These are phyloP conservation scores for Gobionotothen gibberifrons DNA, from an alignment of 2,797 vertebrate species.

Conservation along the genomic window DNA sequence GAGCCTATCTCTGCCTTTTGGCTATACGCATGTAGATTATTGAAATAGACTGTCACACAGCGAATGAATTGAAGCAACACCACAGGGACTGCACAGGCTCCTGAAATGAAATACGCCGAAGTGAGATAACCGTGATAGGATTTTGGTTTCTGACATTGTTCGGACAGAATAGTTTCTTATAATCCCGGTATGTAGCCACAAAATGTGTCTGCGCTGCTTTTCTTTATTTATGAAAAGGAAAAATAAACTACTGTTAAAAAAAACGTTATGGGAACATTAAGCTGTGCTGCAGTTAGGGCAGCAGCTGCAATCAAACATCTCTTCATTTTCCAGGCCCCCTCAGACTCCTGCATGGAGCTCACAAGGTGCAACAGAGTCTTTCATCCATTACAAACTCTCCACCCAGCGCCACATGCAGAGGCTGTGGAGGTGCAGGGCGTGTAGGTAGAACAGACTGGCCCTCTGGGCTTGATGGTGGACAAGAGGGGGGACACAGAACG, in stretches of 20 bases:
- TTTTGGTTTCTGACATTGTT: slow-evolving; percentile 54
- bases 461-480: slow-evolving; percentile 49
- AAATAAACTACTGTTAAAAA: not conserved
- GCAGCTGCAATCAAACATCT: not conserved
- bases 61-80: slow-evolving; percentile 55
- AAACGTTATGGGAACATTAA: not conserved
- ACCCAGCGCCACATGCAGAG: slow-evolving; percentile 13
- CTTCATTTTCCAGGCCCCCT: not conserved
- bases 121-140: slow-evolving; percentile 56
- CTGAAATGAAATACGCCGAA: slow-evolving; percentile 49
- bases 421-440: not conserved
- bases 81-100: slow-evolving; percentile 30
- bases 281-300: not conserved
- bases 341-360: not conserved
- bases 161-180: slow-evolving; percentile 42
- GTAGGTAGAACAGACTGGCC: slow-evolving; percentile 36
- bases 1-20: slow-evolving; percentile 71
- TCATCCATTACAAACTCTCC: slow-evolving; percentile 3
- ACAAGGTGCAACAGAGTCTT: slow-evolving; percentile 28
- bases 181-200: slow-evolving; percentile 24
- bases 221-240: not conserved
- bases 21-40: slow-evolving; percentile 69
- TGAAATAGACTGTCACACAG: slow-evolving; percentile 71
- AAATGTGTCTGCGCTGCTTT: slow-evolving; percentile 2
- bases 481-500: slow-evolving; percentile 28